Base-by-base conservation (phyloP, 2,888 invertebrate species). In the Acanthosepion pharaonis region DNA sequence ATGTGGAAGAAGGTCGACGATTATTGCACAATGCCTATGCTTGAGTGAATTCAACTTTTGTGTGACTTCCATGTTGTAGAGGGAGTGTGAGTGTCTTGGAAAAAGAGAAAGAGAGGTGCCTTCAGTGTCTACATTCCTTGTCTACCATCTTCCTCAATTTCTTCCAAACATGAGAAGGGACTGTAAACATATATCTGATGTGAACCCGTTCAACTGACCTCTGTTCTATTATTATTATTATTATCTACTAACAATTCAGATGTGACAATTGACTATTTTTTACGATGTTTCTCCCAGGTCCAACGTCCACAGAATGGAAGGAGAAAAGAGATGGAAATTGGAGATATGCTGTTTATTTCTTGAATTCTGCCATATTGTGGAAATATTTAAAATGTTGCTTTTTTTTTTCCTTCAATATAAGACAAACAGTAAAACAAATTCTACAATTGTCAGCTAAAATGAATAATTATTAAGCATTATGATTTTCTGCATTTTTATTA, bases 1-100 rank as follows among this genome's bases (percentile, higher is more conserved):
- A 94, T 64, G 94, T 93, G 53, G 95, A 95, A 55, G 95, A 95
- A 94, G 95, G 95, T 23, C 95, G 95, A 91, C 94, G 95, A 42
- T 93, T 95, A 28, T 94, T 95, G 93, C 94, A 95, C 91, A 95
- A 95, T 94, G 94, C 95, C 20, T 95, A 95, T 94, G 94, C 95
- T 93, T 95, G 94, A 78, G 33, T n/a, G 78, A 78, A 78, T 78
- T 15, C 78, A n/a, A 78, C 8, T 33, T 78, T 78, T 78, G n/a
- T 78, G n/a, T 78, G n/a, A 9, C n/a, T 33, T 78, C 78, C 78
- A 78, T 78, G 78, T n/a, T n/a, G n/a, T 23, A 59, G 59, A 78
- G 33, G 78, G 78, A 78, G 78, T 9, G n/a, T 78, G 78, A 78
- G 33, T 78, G 78, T 78, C n/a, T n/a, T 33, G n/a, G 78, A 78